Evolutionary conservation across 1,140 invertebrate genomes (phyloP).

Genomic region (Drosophila bipectinata): DNA sequence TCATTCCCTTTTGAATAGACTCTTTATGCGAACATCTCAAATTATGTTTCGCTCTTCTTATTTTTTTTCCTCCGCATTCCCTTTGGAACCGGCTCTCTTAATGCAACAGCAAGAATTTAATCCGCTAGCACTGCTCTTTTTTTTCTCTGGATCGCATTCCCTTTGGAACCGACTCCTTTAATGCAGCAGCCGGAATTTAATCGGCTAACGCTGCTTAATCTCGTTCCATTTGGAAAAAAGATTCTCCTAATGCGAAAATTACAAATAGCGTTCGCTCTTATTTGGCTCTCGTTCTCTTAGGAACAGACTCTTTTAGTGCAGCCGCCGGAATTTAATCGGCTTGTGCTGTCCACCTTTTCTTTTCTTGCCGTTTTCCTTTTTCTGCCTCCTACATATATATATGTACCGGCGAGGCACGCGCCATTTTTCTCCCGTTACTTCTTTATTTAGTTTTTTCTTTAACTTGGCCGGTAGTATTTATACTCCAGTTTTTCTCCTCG

Average conservation of each 20-base stretch:
- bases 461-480: no score
- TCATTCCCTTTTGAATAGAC: neutral
- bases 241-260: neutral
- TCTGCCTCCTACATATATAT: neutral
- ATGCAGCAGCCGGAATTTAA: neutral
- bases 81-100: neutral
- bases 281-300: neutral
- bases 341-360: neutral
- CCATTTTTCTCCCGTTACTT: neutral
- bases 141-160: neutral
- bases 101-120: constrained; percentile 1
- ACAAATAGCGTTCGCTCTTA: neutral
- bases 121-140: no score
- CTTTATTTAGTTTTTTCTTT: neutral
- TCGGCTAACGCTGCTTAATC: neutral
- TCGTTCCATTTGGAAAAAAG: neutral
- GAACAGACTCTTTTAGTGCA: no score
- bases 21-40: constrained; percentile 2
- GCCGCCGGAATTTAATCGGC: neutral
- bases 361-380: neutral
- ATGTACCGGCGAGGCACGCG: neutral
- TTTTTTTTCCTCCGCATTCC: neutral
- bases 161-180: constrained; percentile 1
- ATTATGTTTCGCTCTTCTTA: neutral
- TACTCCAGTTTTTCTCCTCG: no score